phyloP scores from a whole-genome alignment of 2,797 vertebrate species.

The Sebastes oblongus region DNA sequence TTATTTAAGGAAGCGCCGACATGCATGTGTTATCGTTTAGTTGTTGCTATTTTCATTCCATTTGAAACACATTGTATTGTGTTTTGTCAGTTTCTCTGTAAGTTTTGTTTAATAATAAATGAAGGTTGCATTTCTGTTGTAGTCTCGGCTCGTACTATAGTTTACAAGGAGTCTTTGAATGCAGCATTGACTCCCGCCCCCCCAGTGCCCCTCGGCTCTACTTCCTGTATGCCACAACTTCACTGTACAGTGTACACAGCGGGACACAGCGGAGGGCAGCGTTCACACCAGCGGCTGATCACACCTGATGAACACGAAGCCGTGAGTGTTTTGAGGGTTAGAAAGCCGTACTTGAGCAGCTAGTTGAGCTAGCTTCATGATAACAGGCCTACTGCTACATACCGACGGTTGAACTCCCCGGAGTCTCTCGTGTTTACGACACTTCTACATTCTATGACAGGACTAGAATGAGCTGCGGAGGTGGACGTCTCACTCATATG shows the following conservation, averaged over 20 bases:
- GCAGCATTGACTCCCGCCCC: constrained; percentile 22
- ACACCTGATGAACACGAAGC: constrained; percentile 2
- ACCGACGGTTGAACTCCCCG: too few species aligned
- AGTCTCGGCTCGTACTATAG: fast-evolving
- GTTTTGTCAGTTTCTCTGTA: background rate
- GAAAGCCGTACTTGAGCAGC: background rate
- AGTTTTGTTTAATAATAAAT: background rate
- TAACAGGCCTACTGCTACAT: background rate
- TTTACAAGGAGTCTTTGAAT: constrained; percentile 49
- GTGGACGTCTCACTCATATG: background rate
- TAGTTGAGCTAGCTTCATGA: constrained; percentile 2
- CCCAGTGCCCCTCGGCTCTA: constrained; percentile 13
- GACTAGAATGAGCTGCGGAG: background rate
- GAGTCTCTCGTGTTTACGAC: background rate
- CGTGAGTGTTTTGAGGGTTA: constrained; percentile 47
- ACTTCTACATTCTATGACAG: background rate
- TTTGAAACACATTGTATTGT: background rate
- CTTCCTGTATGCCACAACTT: constrained; percentile 68
- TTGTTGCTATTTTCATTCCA: background rate
- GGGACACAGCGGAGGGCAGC: background rate
- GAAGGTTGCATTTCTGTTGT: background rate
- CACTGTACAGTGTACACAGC: background rate
- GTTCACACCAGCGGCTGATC: background rate
- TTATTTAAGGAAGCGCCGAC: background rate
- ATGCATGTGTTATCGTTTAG: background rate